Conservation (phyloP, 1,140 invertebrate genomes). For the Drosophila ananassae region DNA sequence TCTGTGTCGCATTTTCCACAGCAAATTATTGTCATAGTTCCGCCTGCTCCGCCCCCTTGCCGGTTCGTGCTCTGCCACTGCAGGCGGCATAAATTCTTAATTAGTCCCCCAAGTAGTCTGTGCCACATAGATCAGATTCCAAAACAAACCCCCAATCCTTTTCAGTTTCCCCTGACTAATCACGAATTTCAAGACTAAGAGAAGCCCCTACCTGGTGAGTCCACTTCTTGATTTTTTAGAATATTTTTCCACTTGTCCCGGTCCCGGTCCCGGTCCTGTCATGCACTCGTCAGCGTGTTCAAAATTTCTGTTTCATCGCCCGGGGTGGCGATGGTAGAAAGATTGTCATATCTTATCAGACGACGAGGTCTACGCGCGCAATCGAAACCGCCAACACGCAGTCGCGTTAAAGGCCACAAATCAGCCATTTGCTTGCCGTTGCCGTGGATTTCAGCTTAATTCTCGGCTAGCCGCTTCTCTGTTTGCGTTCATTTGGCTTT, state of each 20-base stretch:
- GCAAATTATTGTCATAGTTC: slow-evolving; percentile 77
- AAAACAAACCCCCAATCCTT: slow-evolving; percentile 20
- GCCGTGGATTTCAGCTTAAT: slow-evolving; percentile 20
- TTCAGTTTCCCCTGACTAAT: slow-evolving; percentile 15
- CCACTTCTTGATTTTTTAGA: slow-evolving; percentile 3
- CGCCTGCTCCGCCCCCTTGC: slow-evolving; percentile 29
- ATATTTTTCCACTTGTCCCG: background rate
- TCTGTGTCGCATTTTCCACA: slow-evolving; percentile 67
- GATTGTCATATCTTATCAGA: slow-evolving; percentile 44
- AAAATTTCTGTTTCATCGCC: slow-evolving; percentile 28
- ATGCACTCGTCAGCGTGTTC: slow-evolving; percentile 27
- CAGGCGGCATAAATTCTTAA: slow-evolving; percentile 74
- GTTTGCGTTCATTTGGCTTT: slow-evolving; percentile 10
- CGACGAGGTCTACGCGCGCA: slow-evolving; percentile 18
- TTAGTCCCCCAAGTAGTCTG: slow-evolving; percentile 49
- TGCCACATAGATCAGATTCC: slow-evolving; percentile 3
- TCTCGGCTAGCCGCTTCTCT: slow-evolving; percentile 7
- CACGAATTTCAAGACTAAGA: background rate
- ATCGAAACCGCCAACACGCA: slow-evolving; percentile 24
- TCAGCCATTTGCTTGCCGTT: slow-evolving; percentile 33
- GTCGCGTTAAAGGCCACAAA: slow-evolving; percentile 44
- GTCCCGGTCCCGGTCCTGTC: slow-evolving; percentile 9
- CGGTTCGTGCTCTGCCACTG: slow-evolving; percentile 35
- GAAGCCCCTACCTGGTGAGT: background rate
- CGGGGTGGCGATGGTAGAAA: background rate